Base-by-base conservation (phyloP, 2,113 vertebrate species). In the Tinamus guttatus region DNA sequence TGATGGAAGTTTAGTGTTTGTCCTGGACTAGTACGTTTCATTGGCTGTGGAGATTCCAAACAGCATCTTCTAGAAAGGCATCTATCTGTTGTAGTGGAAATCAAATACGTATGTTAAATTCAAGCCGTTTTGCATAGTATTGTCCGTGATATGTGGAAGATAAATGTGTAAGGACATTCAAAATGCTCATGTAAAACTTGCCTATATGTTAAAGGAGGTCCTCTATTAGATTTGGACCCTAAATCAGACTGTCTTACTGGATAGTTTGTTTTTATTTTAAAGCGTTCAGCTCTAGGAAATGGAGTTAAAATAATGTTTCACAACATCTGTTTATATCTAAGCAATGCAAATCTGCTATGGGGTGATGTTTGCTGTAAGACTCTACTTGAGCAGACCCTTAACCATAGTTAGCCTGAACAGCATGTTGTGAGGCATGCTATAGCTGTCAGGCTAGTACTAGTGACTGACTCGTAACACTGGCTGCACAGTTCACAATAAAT, bases 51-150 rank as follows among this genome's bases (percentile, higher is more conserved):
- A 68, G 91, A 92, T 88, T 88, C 91, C 91, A 85, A 93, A 73
- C 87, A 89, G 83, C 96, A 97, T 96, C 95, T 97, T 94, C 87
- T 97, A 91, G 92, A 93, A 96, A 94, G 96, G 49, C 47, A 97
- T 97, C 83, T 82, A 51, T 87, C 83, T 85, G 83, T 95, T 94
- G 91, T 93, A 79, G 95, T 96, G 95, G 96, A 95, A 97, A 97
- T 97, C 63, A 94, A 98, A 95, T 91, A 73, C 92, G 68, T 97
- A 87, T 96, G 97, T 97, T 93, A 96, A 95, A 95, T 94, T 93
- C 92, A 93, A 95, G 84, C 81, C 68, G 40, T 93, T 94, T 95
- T 85, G 36, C 89, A 89, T 95, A 79, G 93, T 83, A 75, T 85
- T 95, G 93, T 95, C 89, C 95, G 40, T 51, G 84, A 81, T 73